Evolutionary conservation across 2,113 vertebrate genomes (phyloP).

Genomic region (Hemibagrus wyckioides): DNA sequence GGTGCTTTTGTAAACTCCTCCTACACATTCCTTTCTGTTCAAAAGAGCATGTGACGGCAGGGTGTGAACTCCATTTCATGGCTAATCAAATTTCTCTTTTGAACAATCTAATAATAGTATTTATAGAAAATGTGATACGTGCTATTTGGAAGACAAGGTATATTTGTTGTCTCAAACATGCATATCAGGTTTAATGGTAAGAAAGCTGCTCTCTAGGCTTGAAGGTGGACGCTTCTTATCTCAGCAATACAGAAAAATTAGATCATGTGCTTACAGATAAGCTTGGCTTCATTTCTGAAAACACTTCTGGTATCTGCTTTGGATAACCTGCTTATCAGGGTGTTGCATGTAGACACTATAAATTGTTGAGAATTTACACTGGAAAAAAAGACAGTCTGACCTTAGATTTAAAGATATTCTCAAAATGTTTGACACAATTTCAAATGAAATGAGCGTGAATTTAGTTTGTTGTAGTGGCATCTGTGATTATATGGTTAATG

Average conservation of each 20-base stretch:
- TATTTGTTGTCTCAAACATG: neutral
- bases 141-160: neutral
- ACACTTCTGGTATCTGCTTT: neutral
- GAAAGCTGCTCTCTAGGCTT: neutral
- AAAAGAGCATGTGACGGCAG: constrained; percentile 30
- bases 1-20: neutral
- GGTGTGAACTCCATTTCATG: constrained; percentile 29
- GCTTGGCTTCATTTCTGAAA: neutral
- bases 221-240: neutral
- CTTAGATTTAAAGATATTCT: neutral
- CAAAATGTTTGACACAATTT: neutral
- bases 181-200: neutral
- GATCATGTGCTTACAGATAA: neutral
- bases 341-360: neutral
- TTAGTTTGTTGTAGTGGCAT: neutral
- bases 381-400: neutral
- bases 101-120: constrained; percentile 21
- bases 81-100: neutral
- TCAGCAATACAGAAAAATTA: too few relatives aligned
- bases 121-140: constrained; percentile 3
- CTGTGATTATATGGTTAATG: neutral
- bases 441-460: neutral
- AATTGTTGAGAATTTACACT: neutral
- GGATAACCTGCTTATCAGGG: neutral
- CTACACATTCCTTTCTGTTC: constrained; percentile 12